These are phyloP conservation scores for Kryptolebias marmoratus DNA, from an alignment of 2,113 vertebrate genomes.

Conservation along the genomic window DNA sequence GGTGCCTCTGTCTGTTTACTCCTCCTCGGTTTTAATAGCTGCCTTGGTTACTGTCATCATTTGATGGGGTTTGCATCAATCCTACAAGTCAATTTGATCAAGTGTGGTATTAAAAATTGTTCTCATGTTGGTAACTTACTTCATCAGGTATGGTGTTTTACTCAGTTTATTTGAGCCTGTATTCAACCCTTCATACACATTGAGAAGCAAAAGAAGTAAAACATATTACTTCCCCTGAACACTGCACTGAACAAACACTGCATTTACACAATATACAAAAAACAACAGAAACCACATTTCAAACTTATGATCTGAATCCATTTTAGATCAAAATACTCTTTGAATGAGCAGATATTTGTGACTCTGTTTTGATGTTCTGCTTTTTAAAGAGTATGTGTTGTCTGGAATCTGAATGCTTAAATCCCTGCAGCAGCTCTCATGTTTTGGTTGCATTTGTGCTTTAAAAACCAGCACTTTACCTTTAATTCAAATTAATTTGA, in stretches of 20 bases:
- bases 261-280: neutral
- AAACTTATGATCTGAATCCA: neutral
- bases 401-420: too few relatives aligned
- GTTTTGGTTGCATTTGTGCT: too few relatives aligned
- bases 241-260: too few relatives aligned
- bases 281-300: neutral
- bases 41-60: constrained; percentile 10
- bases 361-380: neutral
- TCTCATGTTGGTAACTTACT: constrained; percentile 2
- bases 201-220: neutral
- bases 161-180: too few relatives aligned
- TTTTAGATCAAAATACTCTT: neutral
- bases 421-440: too few relatives aligned
- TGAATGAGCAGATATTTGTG: neutral
- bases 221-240: too few relatives aligned
- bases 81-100: constrained; percentile 1
- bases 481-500: too few relatives aligned
- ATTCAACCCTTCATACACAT: neutral
- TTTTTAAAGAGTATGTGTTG: neutral
- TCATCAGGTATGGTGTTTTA: neutral
- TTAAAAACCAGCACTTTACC: too few relatives aligned
- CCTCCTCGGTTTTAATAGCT: constrained; percentile 5
- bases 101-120: neutral
- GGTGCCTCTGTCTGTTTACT: constrained; percentile 33
- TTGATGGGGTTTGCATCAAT: constrained; percentile 5